A percentile compares a stretch with the other conserved stretches of the same genome.
These are phyloP conservation scores for Meteorus cinctellus DNA, from an alignment of 2,888 invertebrate genomes.

Conservation along the genomic window DNA sequence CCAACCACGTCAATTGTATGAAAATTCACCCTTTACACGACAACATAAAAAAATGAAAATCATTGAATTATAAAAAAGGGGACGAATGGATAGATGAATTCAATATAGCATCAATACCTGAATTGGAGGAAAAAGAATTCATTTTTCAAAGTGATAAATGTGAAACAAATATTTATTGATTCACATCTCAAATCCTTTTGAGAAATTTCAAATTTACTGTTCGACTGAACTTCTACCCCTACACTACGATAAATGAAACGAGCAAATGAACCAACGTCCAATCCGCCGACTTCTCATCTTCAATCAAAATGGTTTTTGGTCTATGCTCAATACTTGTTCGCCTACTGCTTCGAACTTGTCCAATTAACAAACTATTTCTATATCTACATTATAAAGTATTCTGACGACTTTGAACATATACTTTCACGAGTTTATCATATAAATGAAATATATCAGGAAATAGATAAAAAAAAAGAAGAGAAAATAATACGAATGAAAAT, in stretches of 20 bases:
- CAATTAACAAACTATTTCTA: background rate
- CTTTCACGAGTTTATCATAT: background rate
- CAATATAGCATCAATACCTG: too few species aligned
- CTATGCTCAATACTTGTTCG: background rate
- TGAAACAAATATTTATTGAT: too few species aligned
- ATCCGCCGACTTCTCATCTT: slow-evolving; percentile 54
- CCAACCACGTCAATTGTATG: slow-evolving; percentile 38
- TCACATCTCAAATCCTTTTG: too few species aligned
- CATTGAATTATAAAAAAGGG: background rate
- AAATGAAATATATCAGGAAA: background rate
- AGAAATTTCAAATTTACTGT: too few species aligned
- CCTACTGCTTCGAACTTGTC: background rate
- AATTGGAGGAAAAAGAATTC: too few species aligned
- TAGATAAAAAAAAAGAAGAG: background rate
- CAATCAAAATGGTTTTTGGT: slow-evolving; percentile 51
- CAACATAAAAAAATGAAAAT: background rate
- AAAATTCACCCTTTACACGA: slow-evolving; percentile 13
- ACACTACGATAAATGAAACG: too few species aligned
- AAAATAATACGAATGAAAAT: slow-evolving; percentile 8
- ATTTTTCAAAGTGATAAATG: too few species aligned
- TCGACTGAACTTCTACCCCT: too few species aligned
- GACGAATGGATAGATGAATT: slow-evolving; percentile 31
- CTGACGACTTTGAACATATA: too few species aligned
- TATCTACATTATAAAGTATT: background rate
- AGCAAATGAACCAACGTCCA: background rate